phyloP scores from a whole-genome alignment of 2,113 vertebrate species.

The Cochlearius cochlearius region DNA sequence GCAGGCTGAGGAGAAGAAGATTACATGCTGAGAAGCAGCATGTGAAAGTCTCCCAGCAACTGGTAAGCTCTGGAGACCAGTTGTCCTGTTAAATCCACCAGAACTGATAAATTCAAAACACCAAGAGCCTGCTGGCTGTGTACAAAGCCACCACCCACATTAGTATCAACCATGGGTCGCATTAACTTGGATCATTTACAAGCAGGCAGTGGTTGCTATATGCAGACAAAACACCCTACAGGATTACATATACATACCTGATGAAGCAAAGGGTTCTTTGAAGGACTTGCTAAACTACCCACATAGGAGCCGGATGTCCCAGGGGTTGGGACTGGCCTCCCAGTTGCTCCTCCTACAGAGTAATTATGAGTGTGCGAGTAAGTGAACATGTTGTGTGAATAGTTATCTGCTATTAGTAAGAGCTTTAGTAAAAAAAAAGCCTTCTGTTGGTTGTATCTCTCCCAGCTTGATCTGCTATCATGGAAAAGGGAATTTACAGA shows the following conservation, averaged over 20 bases:
- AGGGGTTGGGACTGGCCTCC: neutral
- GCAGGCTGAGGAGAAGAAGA: neutral
- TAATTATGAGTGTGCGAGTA: fast-evolving
- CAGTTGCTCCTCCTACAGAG: neutral
- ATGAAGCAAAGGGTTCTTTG: neutral
- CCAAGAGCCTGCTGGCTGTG: neutral
- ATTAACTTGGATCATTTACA: neutral
- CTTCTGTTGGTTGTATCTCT: neutral
- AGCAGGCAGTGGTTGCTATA: neutral
- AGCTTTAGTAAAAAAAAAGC: neutral
- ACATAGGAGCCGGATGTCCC: neutral
- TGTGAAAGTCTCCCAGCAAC: neutral
- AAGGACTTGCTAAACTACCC: neutral
- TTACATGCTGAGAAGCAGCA: neutral
- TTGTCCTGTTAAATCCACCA: neutral
- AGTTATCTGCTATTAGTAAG: neutral
- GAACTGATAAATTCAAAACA: neutral
- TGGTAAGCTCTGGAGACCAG: neutral
- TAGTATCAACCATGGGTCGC: neutral
- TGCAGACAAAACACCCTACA: neutral
- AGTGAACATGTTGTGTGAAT: neutral
- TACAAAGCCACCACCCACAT: neutral
- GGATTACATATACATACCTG: neutral
- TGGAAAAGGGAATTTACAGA: neutral
- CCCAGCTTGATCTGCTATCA: neutral